phyloP scores from a whole-genome alignment of 2,797 vertebrate genomes.

The Pelobates cultripes region DNA sequence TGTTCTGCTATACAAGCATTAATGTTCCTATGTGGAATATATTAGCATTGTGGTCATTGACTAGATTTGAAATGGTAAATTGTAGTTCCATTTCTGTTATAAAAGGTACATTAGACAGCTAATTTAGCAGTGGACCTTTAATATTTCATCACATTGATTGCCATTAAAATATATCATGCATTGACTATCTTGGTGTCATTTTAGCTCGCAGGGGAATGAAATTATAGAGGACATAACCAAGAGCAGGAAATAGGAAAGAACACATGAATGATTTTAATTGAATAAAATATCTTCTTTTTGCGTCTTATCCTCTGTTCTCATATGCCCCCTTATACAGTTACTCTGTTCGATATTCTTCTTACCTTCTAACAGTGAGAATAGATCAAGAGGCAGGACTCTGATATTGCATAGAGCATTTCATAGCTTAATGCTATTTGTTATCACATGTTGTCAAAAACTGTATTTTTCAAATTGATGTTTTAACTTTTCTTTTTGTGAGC shows the following conservation, averaged over 20 bases:
- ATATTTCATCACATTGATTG: conserved; percentile 56
- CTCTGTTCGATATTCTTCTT: background rate
- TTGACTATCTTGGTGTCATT: conserved; percentile 52
- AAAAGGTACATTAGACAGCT: conserved; percentile 54
- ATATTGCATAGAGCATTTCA: too few relatives aligned
- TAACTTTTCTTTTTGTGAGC: too few relatives aligned
- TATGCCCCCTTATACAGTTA: background rate
- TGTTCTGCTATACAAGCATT: conserved; percentile 14
- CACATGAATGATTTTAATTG: conserved; percentile 53
- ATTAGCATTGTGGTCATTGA: conserved; percentile 36
- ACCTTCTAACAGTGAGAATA: background rate
- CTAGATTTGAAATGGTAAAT: conserved; percentile 46
- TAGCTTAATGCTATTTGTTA: too few relatives aligned
- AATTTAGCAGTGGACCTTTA: conserved; percentile 55
- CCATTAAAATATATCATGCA: conserved; percentile 56
- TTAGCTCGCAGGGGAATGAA: conserved; percentile 28
- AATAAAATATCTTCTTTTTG: conserved; percentile 33
- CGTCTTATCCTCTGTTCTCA: conserved; percentile 17
- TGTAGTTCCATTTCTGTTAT: conserved; percentile 47
- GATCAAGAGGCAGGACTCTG: too few relatives aligned
- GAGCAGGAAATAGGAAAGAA: conserved; percentile 44
- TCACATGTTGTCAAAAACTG: too few relatives aligned
- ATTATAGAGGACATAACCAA: conserved; percentile 53
- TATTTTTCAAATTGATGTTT: too few relatives aligned
- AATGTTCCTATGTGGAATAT: conserved; percentile 21